Evolutionary conservation across 2,797 vertebrate species (phyloP), one percentile per base, ranked within the genome.

Genomic region (Ctenosaura bakeri): DNA sequence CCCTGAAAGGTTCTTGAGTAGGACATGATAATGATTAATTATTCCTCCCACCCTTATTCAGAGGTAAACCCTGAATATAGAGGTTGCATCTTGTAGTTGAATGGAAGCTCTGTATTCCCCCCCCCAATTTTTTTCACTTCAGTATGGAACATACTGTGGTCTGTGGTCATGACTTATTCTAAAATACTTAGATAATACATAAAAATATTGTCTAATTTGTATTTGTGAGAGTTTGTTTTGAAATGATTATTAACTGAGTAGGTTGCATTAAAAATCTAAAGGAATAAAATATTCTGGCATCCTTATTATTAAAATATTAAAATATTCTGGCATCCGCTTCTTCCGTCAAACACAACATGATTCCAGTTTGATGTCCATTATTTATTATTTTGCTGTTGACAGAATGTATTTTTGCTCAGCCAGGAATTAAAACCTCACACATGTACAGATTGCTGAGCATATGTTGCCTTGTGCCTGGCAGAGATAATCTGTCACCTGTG

Each of bases 321-420:
- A 66, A 50, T 7, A 64, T 69, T 64, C 26, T 12, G 42, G 59
- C 10, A 50, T 12, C n/a, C 50, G 35, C 1, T 46, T 80, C 10
- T 86, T 56, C 52, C 16, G 10, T 94, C 69, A 42, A 79, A 86
- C 91, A 90, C 29, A 69, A 0, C 83, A 74, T 85, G 69, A 64
- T 86, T 88, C 12, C 29, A 59, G 0, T 91, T 94, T 95, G 78
- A 69, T 91, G 6, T 69, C 52, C 66, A 26, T 84, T 90, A 0
- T 92, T 84, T 95, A 50, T 35, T 94, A 29, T 83, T 93, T 46
- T 85, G 54, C 91, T 92, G 88, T 85, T 92, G 86, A 79, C 91
- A 92, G 1, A 82, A 81, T 13, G 29, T 29, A 7, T 74, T 79
- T 88, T 93, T 90, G 87, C 92, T 90, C 13, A 89, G 87, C 13